Evolutionary conservation across 2,113 vertebrate species (phyloP).

Genomic region (Polypterus senegalus): DNA sequence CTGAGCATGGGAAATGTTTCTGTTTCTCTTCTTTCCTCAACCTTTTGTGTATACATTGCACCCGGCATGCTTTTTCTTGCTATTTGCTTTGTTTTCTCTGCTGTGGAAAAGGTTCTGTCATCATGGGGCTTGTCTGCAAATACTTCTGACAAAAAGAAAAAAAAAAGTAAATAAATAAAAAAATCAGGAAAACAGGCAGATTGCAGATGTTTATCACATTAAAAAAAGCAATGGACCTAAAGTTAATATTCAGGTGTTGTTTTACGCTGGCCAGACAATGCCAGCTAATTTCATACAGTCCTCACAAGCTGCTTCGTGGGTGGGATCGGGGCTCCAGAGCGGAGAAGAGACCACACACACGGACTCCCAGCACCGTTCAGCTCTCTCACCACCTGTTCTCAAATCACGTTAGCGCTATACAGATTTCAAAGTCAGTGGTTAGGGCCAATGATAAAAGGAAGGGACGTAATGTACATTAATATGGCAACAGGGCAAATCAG

Average conservation of each 20-base stretch:
- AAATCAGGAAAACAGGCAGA: too few relatives aligned
- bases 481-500: constrained; percentile 38
- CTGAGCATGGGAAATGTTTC: too few relatives aligned
- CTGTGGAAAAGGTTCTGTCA: too few relatives aligned
- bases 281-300: constrained; percentile 38
- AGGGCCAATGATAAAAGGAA: constrained; percentile 46
- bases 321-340: constrained; percentile 46
- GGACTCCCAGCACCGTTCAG: constrained; percentile 39
- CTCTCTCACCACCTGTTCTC: constrained; percentile 48
- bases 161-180: too few relatives aligned
- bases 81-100: too few relatives aligned
- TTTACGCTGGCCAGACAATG: constrained; percentile 31
- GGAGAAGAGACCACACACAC: constrained; percentile 65
- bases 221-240: constrained; percentile 9
- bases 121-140: too few relatives aligned
- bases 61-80: too few relatives aligned
- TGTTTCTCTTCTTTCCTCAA: too few relatives aligned
- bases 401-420: constrained; percentile 35
- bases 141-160: too few relatives aligned
- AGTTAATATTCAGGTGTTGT: constrained; percentile 24
- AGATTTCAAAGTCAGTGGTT: constrained; percentile 48
- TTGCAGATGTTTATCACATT: too few relatives aligned
- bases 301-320: constrained; percentile 42
- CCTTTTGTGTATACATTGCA: too few relatives aligned
- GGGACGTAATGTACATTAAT: constrained; percentile 39